These are phyloP conservation scores for Eupithecia subumbrata DNA, from an alignment of 2,888 invertebrate species.

Conservation along the genomic window DNA sequence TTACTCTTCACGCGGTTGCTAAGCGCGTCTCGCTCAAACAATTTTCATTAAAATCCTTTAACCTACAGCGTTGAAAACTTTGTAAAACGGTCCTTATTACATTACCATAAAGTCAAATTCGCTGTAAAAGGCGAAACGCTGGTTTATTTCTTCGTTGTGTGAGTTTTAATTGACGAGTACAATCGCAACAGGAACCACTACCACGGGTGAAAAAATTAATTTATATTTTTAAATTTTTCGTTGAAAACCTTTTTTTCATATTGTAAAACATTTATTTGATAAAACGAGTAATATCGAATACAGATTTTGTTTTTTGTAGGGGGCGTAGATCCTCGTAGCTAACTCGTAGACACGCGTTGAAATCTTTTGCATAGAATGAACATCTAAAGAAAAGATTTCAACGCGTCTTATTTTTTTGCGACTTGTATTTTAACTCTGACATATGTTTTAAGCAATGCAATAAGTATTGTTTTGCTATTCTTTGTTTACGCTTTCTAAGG, in stretches of 20 bases:
- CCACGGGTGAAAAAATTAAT: conserved; percentile 27
- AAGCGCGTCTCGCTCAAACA: conserved; percentile 48
- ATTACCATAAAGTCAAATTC: conserved; percentile 43
- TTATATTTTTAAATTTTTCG: background rate
- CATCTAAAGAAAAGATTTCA: background rate
- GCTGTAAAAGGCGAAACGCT: conserved; percentile 24
- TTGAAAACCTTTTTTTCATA: background rate
- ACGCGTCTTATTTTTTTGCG: background rate
- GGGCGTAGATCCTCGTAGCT: background rate
- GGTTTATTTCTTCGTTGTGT: conserved; percentile 54
- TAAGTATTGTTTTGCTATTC: background rate
- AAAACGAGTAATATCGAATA: background rate
- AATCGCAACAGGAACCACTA: conserved; percentile 48
- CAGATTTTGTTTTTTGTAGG: background rate
- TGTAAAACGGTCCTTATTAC: conserved; percentile 30
- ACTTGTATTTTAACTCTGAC: background rate
- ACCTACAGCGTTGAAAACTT: conserved; percentile 39
- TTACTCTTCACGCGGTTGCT: conserved; percentile 39
- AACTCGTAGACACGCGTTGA: background rate
- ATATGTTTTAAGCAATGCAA: background rate
- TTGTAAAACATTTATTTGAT: background rate
- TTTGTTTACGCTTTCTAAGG: background rate
- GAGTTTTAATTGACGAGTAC: conserved; percentile 70
- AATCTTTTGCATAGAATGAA: too few relatives aligned
- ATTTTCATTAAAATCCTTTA: conserved; percentile 56